Evolutionary conservation across 2,113 vertebrate genomes (phyloP).

Genomic region (Silurus asotus): DNA sequence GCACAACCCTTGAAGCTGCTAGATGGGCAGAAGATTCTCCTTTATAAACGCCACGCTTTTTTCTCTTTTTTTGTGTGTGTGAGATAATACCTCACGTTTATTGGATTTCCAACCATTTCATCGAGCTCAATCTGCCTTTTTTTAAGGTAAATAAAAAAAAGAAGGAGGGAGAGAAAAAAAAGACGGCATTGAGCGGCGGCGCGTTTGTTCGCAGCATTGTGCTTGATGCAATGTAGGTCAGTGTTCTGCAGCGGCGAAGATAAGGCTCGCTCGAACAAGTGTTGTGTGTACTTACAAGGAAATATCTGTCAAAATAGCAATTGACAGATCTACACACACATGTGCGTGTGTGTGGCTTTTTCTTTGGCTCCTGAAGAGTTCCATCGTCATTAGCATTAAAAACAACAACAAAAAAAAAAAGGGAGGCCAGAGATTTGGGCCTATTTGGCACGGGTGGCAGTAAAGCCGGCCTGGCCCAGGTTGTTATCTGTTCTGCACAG

Average conservation of each 20-base stretch:
- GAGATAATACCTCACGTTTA: slow-evolving; percentile 98
- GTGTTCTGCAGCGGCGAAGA: slow-evolving; percentile 97
- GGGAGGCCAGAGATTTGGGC: slow-evolving; percentile 96
- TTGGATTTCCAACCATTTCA: slow-evolving; percentile 96
- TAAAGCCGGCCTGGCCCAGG: slow-evolving; percentile 96
- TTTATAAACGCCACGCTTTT: slow-evolving; percentile 84
- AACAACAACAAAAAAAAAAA: slow-evolving; percentile 77
- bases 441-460: slow-evolving; percentile 98
- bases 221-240: slow-evolving; percentile 99
- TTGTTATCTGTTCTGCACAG: slow-evolving; percentile 99
- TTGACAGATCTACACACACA: slow-evolving; percentile 99
- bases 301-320: slow-evolving; percentile 99
- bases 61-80: slow-evolving; percentile 74
- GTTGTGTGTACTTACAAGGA: slow-evolving; percentile 99
- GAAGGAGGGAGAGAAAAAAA: slow-evolving; percentile 71
- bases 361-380: slow-evolving; percentile 96
- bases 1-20: slow-evolving; percentile 80
- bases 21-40: slow-evolving; percentile 92
- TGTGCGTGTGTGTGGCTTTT: slow-evolving; percentile 51
- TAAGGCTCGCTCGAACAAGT: slow-evolving; percentile 98
- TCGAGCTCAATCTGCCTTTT: slow-evolving; percentile 97
- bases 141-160: slow-evolving; percentile 88
- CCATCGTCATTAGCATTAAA: slow-evolving; percentile 99
- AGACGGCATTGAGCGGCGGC: slow-evolving; percentile 92
- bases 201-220: slow-evolving; percentile 98